A percentile compares a stretch with the other conserved stretches of the same genome.
Conservation (phyloP, 2,888 invertebrate genomes). For the Sphaeridia pumilis region DNA sequence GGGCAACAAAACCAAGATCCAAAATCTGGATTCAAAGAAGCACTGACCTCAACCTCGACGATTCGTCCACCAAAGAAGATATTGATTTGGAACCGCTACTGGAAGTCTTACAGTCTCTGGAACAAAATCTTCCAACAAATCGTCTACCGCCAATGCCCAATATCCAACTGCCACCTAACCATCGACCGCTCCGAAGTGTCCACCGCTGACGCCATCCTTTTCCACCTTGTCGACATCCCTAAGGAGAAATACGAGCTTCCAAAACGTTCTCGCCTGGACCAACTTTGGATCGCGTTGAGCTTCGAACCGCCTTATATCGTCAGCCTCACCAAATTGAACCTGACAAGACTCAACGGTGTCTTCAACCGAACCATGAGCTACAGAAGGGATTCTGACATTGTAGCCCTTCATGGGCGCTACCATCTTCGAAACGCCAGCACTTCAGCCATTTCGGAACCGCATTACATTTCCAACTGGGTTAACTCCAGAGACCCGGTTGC, state of each 20-base stretch:
- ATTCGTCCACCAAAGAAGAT: constrained; percentile 22
- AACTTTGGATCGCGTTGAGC: constrained; percentile 58
- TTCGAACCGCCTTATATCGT: constrained; percentile 56
- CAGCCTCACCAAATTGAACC: constrained; percentile 37
- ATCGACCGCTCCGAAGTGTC: constrained; percentile 24
- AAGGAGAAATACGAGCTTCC: constrained; percentile 46
- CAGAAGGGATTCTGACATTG: constrained; percentile 43
- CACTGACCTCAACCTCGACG: not conserved
- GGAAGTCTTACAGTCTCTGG: constrained; percentile 33
- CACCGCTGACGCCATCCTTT: constrained; percentile 49
- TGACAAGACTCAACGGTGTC: constrained; percentile 45
- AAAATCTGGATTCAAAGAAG: too few relatives aligned
- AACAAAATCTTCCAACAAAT: constrained; percentile 33
- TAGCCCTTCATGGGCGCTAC: constrained; percentile 40
- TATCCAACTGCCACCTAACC: constrained; percentile 26
- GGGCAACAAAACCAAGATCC: too few relatives aligned
- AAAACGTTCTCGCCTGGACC: constrained; percentile 41
- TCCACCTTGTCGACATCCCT: constrained; percentile 47
- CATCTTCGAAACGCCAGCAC: constrained; percentile 3
- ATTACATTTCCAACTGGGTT: constrained; percentile 22
- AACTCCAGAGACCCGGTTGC: constrained; percentile 21
- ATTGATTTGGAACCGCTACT: constrained; percentile 34
- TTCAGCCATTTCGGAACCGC: constrained; percentile 14
- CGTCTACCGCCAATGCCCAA: constrained; percentile 25
- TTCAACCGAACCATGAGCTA: constrained; percentile 47